phyloP scores from a whole-genome alignment of 92 coral and sea anemone genomes.

The Phenganax subtilis region DNA sequence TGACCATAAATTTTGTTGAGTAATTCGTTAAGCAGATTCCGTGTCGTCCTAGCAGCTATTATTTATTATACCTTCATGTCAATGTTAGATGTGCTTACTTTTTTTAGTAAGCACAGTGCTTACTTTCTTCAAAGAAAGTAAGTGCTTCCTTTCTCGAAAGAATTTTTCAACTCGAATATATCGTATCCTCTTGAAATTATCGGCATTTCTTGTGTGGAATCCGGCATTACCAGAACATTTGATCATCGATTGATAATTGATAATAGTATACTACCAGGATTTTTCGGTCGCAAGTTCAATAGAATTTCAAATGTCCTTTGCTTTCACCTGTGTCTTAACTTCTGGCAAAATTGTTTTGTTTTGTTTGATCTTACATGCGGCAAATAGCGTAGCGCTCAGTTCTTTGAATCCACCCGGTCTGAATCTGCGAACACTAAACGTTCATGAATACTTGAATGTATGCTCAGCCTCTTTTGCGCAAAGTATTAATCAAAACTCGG shows the following conservation, averaged over 20 bases:
- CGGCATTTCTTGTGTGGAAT: background rate
- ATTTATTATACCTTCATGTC: too few species aligned
- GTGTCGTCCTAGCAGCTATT: too few species aligned
- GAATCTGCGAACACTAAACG: conserved; percentile 31
- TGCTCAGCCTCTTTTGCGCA: background rate
- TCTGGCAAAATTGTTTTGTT: conserved; percentile 64
- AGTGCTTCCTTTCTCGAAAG: background rate
- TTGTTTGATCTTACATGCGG: conserved; percentile 62
- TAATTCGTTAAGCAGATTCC: too few species aligned
- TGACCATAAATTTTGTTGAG: too few species aligned
- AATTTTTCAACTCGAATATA: background rate
- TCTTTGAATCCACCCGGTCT: conserved; percentile 65
- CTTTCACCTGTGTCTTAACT: conserved; percentile 59
- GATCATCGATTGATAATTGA: conserved; percentile 23
- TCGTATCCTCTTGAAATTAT: background rate
- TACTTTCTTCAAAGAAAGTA: too few species aligned
- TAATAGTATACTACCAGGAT: conserved; percentile 72
- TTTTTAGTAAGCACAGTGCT: too few species aligned
- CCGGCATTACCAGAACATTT: conserved; percentile 23
- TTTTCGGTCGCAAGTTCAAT: conserved; percentile 68
- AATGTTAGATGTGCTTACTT: too few species aligned
- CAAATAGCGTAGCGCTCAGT: conserved; percentile 71
- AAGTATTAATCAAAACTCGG: background rate
- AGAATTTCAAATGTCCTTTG: conserved; percentile 75
- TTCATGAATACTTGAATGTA: background rate